phyloP scores from a whole-genome alignment of 2,113 vertebrate genomes.

The Rhipidura dahli region DNA sequence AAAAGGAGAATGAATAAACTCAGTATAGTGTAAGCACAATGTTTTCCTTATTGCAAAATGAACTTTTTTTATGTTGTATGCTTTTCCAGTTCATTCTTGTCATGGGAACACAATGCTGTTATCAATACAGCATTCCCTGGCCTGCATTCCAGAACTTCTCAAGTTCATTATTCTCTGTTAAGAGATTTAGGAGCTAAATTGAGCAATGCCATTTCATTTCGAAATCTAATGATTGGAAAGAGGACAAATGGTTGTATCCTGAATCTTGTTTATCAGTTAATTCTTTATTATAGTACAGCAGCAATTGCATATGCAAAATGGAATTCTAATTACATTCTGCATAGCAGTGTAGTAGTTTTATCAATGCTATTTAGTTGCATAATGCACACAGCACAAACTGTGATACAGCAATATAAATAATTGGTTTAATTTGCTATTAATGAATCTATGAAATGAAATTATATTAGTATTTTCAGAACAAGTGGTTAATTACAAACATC shows the following conservation, averaged over 20 bases:
- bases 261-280: constrained; percentile 76
- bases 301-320: constrained; percentile 60
- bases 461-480: constrained; percentile 35
- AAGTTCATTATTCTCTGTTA: constrained; percentile 57
- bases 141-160: constrained; percentile 57
- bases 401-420: constrained; percentile 57
- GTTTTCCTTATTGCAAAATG: constrained; percentile 39
- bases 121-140: constrained; percentile 12
- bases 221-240: constrained; percentile 54
- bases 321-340: constrained; percentile 68
- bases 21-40: constrained; percentile 23
- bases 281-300: constrained; percentile 58
- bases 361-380: constrained; percentile 53
- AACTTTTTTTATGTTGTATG: constrained; percentile 25
- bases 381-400: constrained; percentile 25
- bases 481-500: constrained; percentile 26
- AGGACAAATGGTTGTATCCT: constrained; percentile 54
- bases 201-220: constrained; percentile 65
- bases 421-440: constrained; percentile 57
- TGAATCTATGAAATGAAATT: constrained; percentile 19
- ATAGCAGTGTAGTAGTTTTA: constrained; percentile 51
- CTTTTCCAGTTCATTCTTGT: constrained; percentile 48
- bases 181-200: constrained; percentile 70
- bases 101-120: constrained; percentile 38
- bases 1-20: neutral